Evolutionary conservation across 2,797 vertebrate genomes (phyloP), one percentile per base, ranked within the genome.

Genomic region (Ciconia nigra): DNA sequence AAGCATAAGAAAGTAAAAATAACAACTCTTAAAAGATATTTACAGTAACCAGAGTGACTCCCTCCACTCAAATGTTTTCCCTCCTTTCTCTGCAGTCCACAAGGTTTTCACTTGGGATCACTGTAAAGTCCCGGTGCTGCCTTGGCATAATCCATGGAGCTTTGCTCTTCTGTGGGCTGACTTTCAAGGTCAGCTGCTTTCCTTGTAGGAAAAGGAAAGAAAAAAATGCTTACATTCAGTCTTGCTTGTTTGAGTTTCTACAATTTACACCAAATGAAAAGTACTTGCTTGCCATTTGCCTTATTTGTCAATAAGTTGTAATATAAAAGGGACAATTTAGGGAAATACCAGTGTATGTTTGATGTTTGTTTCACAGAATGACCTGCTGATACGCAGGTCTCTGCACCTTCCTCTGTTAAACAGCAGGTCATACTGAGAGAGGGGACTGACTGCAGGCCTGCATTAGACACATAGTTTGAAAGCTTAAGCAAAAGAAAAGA

Each of bases 131-230:
- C 15, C 19, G 73, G 42, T 70, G 69, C 33, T 81, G 42, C 61
- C 18, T 54, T 1, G 0, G 61, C 9, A 8, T 16, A 44, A 57
- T 31, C 69, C 26, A 2, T 7, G 29, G 55, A 31, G 19, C 21
- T 69, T 58, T 87, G 37, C 61, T 51, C 4, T n/a, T 39, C 46
- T 57, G 15, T 44, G n/a, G 49, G 29, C 25, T 90, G 58, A 44
- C 28, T 44, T 54, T 25, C 15, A 52, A 66, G 46, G 18, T 57
- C 35, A 35, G 54, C 29, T 55, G 42, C 46, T 49, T 79, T 83
- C 65, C 15, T 58, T 47, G 26, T 9, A 55, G 67, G 49, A 70
- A 83, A 55, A 69, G 41, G 41, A 31, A 76, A 58, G 37, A 76
- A 67, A 61, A 69, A 13, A 18, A 24, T 31, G 28, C 7, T 73